A percentile compares a stretch with the other conserved stretches of the same genome.
phyloP scores from a whole-genome alignment of 2,888 invertebrate genomes.

The Rhopalosiphum nymphaeae region DNA sequence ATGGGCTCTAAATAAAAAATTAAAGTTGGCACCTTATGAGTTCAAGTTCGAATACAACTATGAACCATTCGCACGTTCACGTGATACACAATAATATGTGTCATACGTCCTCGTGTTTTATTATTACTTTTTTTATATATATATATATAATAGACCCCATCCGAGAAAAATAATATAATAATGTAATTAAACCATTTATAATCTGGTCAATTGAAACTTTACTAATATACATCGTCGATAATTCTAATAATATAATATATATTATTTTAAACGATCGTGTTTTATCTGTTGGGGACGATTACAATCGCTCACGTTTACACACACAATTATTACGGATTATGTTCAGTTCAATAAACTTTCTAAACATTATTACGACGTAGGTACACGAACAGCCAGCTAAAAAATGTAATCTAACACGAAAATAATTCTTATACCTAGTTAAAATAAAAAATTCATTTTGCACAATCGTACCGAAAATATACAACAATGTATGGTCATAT shows the following conservation, averaged over 20 bases:
- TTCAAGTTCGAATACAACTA: background rate
- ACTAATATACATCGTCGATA: background rate
- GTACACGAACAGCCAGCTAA: background rate
- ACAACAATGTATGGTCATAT: background rate
- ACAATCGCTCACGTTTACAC: background rate
- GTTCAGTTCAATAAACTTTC: background rate
- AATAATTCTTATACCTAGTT: background rate
- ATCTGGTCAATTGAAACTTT: background rate
- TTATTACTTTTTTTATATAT: background rate
- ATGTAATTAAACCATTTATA: background rate
- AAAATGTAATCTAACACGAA: background rate
- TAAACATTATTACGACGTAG: background rate
- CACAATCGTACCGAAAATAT: background rate
- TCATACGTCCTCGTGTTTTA: constrained; percentile 7
- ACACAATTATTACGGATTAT: background rate
- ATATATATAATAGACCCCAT: background rate
- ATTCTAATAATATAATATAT: background rate
- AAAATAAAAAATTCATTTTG: background rate
- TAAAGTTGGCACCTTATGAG: background rate
- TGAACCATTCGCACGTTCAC: background rate
- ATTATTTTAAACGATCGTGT: background rate
- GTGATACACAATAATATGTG: constrained; percentile 9
- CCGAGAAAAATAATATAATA: background rate
- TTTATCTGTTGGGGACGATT: background rate
- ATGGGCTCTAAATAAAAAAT: background rate